Base-by-base conservation (phyloP, 2,888 invertebrate genomes). In the Caenorhabditis panamensis region DNA sequence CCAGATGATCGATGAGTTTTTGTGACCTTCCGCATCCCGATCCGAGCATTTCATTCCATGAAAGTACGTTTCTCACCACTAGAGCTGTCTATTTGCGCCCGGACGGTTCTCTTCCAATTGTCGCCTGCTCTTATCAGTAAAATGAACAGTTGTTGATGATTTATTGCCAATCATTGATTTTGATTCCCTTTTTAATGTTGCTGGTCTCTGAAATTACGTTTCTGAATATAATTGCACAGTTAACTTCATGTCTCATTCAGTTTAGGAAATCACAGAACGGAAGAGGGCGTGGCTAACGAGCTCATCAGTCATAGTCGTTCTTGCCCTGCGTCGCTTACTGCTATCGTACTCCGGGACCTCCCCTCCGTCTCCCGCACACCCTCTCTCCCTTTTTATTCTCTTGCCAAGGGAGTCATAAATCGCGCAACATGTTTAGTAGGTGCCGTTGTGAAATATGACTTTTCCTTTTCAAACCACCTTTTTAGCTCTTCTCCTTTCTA, bases 401-500 rank as follows among this genome's bases (percentile, higher is more conserved):
- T 69, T 69, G 59, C 77, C 77, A 47, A 67, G 79, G 73, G 75
- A 80, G 75, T 76, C 80, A 76, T 80, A 80, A 80, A 80, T 80
- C 80, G 75, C 59, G 66, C 80, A 75, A 80, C 80, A 80, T 80
- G 80, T 80, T 80, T 80, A 80, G 80, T 80, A 80, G 75, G 80
- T 80, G 80, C 80, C 79, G 79, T 37, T 69, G 53, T 80, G 69
- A 80, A 71, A 62, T 80, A 80, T 80, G 36, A 31, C 49, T 47
- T 56, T 28, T 44, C 13, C 36, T 73, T 41, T 41, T 44, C 26
- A 31, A 62, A 37, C 64, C 64, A 59, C 59, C 59, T 73, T 59
- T 73, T 58, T 47, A 11, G 62, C 36, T 63, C 54, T n/a, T 71
- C 63, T 58, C 58, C 58, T 20, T n/a, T 41, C 49, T 9, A 72